Base-by-base conservation (phyloP, 1,140 invertebrate genomes). In the Apis laboriosa region DNA sequence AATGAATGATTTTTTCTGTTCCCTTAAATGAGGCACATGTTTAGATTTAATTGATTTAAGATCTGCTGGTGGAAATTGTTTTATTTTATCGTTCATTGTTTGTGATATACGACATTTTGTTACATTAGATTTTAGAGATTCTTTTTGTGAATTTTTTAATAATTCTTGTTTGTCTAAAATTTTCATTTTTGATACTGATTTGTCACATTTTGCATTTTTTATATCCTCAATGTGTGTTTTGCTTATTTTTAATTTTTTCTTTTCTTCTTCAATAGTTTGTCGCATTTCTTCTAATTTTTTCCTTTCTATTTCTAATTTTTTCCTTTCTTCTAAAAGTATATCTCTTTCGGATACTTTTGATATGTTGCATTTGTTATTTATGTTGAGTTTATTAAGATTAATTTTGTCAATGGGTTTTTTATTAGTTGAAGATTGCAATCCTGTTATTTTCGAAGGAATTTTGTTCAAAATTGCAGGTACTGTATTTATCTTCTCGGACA, bases 41-140 rank as follows among this genome's bases (percentile, higher is more conserved):
- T 89, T 91, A 51, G 85, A 71, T 89, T 90, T 90, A 0, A 85
- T 78, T 28, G 87, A 66, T 61, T 82, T 93, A 1, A 94, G 85
- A 89, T 96, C 94, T 13, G 91, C 87, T 8, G 95, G 95, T 55
- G 95, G 95, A 85, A 95, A 95, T 80, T 95, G 94, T 80, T 92
- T 94, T 13, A 92, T 85, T 79, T 89, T 91, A 11, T 68, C 78
- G 71, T 80, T 49, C 0, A 17, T 2, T n/a, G 21, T 19, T 64
- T 24, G 28, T 13, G 53, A 2, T 43, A n/a, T 1, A 28, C 70
- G 49, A 74, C 2, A 4, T 21, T 75, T 80, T 0, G 43, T 91
- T 17, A 94, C 82, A 91, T 95, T 95, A 24, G 88, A 58, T 12
- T 94, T 93, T 73, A 94, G 93, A 74, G 94, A 93, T 73, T 94